Base-by-base conservation (phyloP, 2,797 vertebrate species). In the Argentina silus region DNA sequence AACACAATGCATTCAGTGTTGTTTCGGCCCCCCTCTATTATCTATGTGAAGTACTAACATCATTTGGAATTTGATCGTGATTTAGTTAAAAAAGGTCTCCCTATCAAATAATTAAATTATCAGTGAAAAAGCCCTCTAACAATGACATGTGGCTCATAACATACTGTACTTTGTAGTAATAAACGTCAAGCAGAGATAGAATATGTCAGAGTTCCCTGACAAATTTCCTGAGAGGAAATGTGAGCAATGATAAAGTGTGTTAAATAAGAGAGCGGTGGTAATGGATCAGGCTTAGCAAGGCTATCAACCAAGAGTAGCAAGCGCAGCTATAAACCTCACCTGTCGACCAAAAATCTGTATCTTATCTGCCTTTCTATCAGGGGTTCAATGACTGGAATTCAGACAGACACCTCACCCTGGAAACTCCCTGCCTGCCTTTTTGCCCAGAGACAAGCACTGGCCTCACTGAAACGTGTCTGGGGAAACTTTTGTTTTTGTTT, bases 151-250 rank as follows among this genome's bases (percentile, higher is more conserved):
- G 9, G 7, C 19, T 47, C 5, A 6, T 47, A 45, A 42, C 36
- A 43, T 17, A 65, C 43, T 27, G 11, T 53, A 36, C 3, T 67
- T 7, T 67, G 19, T 51, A 21, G 55, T 57, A 51, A 51, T 57
- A 51, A 51, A 51, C 8, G n/a, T 36, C 3, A 12, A 36, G 7
- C 14, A 53, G 21, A 17, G 11, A 36, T 67, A 7, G 14, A 51
- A 42, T 51, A 51, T 51, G 48, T 66, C 48, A 9, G 51, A 21
- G 15, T 1, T 66, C 62, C 62, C 17, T 48, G 51, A 44, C 12
- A 55, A 19, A 56, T 36, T n/a, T 67, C 23, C 43, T 23, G 42
- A 23, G 63, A 66, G 63, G 43, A 73, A 73, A 56, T 65, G 36
- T 17, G 51, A 23, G 17, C 62, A 45, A 14, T 21, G 42, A 45